phyloP scores from a whole-genome alignment of 2,888 invertebrate species.

The Chrysina gloriosa region DNA sequence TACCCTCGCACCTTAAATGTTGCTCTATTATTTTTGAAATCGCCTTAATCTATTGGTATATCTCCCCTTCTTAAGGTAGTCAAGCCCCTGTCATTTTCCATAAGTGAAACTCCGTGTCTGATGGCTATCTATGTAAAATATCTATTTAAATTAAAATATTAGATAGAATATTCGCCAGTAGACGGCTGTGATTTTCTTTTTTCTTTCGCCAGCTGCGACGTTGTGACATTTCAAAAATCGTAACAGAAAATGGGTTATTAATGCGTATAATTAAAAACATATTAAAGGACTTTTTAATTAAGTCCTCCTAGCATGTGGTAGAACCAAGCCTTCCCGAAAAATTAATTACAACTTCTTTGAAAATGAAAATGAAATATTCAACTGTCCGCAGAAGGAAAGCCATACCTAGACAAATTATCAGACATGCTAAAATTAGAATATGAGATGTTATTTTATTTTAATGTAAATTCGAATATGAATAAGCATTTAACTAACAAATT shows the following conservation, averaged over 20 bases:
- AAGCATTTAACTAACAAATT: neutral
- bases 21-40: neutral
- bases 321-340: neutral
- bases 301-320: conserved; percentile 12
- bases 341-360: conserved; percentile 16
- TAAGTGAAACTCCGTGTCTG: conserved; percentile 23
- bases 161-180: neutral
- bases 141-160: conserved; percentile 16
- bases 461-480: neutral
- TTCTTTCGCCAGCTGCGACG: neutral
- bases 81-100: conserved; percentile 11
- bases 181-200: neutral
- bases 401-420: neutral
- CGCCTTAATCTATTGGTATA: neutral
- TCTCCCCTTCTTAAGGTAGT: conserved; percentile 3
- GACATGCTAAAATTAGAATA: neutral
- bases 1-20: no score
- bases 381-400: neutral
- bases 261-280: conserved; percentile 38
- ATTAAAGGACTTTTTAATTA: conserved; percentile 35
- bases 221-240: conserved; percentile 23
- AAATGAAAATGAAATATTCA: conserved; percentile 12
- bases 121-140: conserved; percentile 22
- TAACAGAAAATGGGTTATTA: conserved; percentile 26
- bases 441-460: neutral